Evolutionary conservation across 2,888 invertebrate genomes (phyloP), one percentile per base, ranked within the genome.

Genomic region (Drosophila neutralis): DNA sequence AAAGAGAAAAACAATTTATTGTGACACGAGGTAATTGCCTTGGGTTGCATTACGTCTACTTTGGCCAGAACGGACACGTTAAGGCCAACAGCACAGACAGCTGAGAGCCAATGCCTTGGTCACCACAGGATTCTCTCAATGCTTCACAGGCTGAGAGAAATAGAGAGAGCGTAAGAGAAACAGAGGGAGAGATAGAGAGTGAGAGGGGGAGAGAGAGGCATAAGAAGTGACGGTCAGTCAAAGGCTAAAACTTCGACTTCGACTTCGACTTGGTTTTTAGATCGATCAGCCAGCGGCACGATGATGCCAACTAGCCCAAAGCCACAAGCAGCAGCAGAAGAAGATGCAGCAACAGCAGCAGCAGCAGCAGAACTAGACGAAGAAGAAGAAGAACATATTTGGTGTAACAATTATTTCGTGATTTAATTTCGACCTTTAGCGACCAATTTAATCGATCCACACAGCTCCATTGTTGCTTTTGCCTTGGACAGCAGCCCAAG

Each of bases 341-440:
- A 51, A 51, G 38, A 31, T 24, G 59, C 27, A 42, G 31, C 35
- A 36, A 13, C 48, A 49, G 65, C 73, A 62, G 7, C 27, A 58
- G 56, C 42, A 29, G 21, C 48, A 24, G 60, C 27, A 24, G 38
- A 35, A 35, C 49, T 51, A 29, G 68, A 29, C 31, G 52, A n/a
- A 53, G 73, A 56, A 51, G 62, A 71, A 69, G 76, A 77, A 84
- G 85, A 87, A 90, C 90, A 90, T 87, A 89, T 87, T 87, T 87
- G 87, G 87, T 87, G 87, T 90, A 87, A 87, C 87, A 87, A 87
- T 87, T 87, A 87, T 87, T 87, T 87, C 87, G 87, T 87, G 87
- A 87, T 87, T 87, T 87, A 89, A 90, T 87, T 87, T 87, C 87
- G 87, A 87, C 87, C 87, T 87, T 87, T 87, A 87, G 87, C 87